Conservation (phyloP, 2,888 invertebrate genomes). For the Clitarchus hookeri region DNA sequence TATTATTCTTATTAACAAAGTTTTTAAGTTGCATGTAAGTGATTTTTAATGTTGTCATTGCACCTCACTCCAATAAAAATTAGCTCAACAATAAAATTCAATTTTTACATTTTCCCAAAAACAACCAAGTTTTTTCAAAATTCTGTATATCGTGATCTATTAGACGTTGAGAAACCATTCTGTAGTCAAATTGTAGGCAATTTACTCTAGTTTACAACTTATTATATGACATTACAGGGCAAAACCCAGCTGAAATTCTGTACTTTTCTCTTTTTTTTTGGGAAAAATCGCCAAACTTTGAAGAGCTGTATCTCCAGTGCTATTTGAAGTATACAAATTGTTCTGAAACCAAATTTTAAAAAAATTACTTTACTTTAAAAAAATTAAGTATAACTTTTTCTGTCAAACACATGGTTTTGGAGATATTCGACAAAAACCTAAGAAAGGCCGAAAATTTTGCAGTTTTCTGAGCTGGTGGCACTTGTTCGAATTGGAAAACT, state of each 20-base stretch:
- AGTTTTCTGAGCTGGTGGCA: neutral
- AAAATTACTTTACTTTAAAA: neutral
- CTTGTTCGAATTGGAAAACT: neutral
- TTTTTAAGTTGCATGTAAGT: neutral
- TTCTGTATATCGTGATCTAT: neutral
- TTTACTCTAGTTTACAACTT: neutral
- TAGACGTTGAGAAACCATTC: neutral
- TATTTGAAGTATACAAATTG: neutral
- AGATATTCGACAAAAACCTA: neutral
- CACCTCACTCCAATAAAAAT: neutral
- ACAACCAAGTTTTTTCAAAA: neutral
- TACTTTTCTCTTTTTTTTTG: neutral
- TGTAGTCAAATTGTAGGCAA: slow-evolving; percentile 3
- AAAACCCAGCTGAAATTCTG: neutral
- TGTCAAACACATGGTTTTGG: neutral
- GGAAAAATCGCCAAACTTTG: neutral
- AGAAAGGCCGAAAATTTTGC: neutral
- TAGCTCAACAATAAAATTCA: neutral
- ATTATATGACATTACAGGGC: neutral
- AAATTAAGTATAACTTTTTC: neutral
- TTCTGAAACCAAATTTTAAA: neutral
- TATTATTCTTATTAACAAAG: neutral
- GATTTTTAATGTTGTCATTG: neutral
- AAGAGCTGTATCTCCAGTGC: neutral
- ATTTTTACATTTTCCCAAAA: neutral